Evolutionary conservation across 2,113 vertebrate species (phyloP).

Genomic region (Perca schrenkii): DNA sequence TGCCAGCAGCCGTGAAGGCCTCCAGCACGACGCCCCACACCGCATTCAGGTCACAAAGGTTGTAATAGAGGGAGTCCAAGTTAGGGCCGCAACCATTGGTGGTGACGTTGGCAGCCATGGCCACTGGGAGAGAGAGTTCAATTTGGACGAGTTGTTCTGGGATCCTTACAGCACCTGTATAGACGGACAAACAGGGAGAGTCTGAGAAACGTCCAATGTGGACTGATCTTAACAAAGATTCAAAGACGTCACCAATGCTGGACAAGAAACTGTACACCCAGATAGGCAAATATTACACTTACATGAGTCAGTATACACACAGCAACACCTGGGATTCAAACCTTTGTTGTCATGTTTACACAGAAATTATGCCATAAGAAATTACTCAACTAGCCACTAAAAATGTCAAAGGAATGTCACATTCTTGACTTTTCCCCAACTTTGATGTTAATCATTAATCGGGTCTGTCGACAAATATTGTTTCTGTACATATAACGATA

Average conservation of each 20-base stretch:
- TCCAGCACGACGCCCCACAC: constrained; percentile 95
- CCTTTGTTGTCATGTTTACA: neutral
- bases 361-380: neutral
- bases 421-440: constrained; percentile 7
- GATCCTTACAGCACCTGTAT: constrained; percentile 48
- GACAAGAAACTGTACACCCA: constrained; percentile 31
- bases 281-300: constrained; percentile 34
- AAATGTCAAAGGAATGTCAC: constrained; percentile 22
- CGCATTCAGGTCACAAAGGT: constrained; percentile 88
- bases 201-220: neutral
- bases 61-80: constrained; percentile 89
- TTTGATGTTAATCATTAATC: constrained; percentile 64
- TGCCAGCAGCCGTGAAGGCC: constrained; percentile 86
- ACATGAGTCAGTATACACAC: constrained; percentile 43
- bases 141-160: neutral
- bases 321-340: neutral
- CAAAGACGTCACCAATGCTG: constrained; percentile 4
- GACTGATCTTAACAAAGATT: constrained; percentile 20
- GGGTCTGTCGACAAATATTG: constrained; percentile 34
- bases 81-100: constrained; percentile 86
- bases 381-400: neutral
- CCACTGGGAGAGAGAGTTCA: neutral
- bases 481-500: constrained; percentile 17
- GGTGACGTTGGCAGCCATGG: constrained; percentile 61
- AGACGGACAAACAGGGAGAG: constrained; percentile 18